Evolutionary conservation across 2,797 vertebrate species (phyloP).

Genomic region (Loris lydekkerianus): DNA sequence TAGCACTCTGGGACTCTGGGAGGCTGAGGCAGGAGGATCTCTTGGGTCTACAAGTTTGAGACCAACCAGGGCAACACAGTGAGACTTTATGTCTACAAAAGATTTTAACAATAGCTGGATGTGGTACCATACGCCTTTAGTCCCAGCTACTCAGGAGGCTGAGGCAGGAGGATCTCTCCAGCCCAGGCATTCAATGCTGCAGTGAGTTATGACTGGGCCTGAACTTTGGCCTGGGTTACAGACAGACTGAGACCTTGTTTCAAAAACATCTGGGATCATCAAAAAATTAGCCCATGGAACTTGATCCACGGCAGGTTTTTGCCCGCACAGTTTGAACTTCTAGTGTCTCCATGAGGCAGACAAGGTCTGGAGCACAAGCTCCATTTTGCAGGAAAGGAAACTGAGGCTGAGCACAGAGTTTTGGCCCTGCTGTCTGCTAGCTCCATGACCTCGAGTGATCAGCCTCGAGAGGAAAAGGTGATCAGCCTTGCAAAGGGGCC

Average conservation of each 20-base stretch:
- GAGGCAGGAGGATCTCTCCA: background rate
- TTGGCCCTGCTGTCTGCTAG: background rate
- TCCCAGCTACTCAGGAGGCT: background rate
- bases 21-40: background rate
- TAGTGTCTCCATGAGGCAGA: fast-evolving
- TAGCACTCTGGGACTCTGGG: background rate
- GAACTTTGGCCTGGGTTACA: background rate
- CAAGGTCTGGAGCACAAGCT: fast-evolving
- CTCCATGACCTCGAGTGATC: background rate
- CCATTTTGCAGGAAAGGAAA: background rate
- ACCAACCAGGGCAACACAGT: background rate
- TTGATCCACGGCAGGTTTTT: no score
- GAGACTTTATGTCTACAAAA: background rate
- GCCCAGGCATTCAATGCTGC: background rate
- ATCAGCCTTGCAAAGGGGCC: background rate
- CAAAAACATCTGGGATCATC: fast-evolving
- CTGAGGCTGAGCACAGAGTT: background rate
- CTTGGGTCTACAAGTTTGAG: background rate
- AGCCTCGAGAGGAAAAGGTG: fast-evolving
- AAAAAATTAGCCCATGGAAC: fast-evolving
- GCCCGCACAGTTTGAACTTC: fast-evolving
- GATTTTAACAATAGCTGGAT: background rate
- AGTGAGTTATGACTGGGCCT: background rate
- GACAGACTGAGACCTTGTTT: background rate
- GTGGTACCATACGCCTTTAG: fast-evolving